Percentiles rank a stretch among this genome's conserved stretches.
phyloP scores from a whole-genome alignment of 2,888 invertebrate species.

The Clusia tigrina region DNA sequence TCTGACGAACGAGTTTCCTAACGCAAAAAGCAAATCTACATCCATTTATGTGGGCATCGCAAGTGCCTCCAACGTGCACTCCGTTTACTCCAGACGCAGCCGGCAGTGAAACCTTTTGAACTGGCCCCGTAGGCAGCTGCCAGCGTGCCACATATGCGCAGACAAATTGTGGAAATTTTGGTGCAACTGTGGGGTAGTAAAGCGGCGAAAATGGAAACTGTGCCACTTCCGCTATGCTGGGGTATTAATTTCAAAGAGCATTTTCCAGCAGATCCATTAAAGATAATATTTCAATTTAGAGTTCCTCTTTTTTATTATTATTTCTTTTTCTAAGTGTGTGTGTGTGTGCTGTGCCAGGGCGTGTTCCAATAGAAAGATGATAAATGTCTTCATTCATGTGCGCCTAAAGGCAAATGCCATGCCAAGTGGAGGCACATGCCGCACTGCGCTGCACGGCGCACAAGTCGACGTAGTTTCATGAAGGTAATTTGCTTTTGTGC shows the following conservation, averaged over 20 bases:
- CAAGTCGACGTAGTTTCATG: background rate
- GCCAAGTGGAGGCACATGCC: background rate
- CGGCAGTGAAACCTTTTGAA: no score
- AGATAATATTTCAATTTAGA: background rate
- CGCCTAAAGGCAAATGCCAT: background rate
- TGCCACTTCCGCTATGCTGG: no score
- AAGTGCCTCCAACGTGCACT: no score
- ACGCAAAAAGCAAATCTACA: no score
- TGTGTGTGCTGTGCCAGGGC: background rate
- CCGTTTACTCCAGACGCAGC: no score
- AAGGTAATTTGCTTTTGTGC: background rate
- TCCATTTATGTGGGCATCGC: no score
- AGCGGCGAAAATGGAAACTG: no score
- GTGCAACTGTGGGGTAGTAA: no score
- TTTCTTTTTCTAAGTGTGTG: background rate
- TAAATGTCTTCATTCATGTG: conserved; percentile 8
- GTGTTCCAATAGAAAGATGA: background rate
- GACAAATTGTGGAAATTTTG: no score
- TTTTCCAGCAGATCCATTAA: conserved; percentile 4
- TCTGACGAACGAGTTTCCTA: no score
- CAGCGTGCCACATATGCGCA: no score
- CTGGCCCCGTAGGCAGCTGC: no score
- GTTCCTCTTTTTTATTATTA: background rate
- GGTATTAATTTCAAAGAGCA: background rate
- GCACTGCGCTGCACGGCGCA: background rate